Conservation (phyloP, 1,140 invertebrate species). For the Bombus superbus region DNA sequence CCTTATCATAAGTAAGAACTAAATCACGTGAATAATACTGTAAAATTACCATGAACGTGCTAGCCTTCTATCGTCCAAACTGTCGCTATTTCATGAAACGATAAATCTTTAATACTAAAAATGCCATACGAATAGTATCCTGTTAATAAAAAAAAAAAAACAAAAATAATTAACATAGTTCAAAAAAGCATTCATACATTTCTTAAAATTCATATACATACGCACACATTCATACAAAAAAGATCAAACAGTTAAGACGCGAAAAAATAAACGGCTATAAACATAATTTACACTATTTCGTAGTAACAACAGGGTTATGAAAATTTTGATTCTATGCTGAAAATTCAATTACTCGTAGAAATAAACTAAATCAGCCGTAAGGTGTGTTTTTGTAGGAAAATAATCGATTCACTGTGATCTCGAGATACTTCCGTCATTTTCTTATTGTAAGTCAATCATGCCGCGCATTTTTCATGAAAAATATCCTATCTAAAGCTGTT, state of each 20-base stretch:
- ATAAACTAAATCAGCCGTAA: background rate
- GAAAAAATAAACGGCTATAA: slow-evolving; percentile 9
- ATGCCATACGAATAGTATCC: background rate
- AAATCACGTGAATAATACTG: slow-evolving; percentile 39
- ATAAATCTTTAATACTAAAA: background rate
- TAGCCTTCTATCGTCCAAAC: background rate
- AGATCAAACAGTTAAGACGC: background rate
- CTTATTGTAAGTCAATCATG: background rate
- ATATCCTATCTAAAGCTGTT: slow-evolving; percentile 26
- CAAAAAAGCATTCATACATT: background rate
- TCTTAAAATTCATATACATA: background rate
- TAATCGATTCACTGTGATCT: slow-evolving; percentile 19
- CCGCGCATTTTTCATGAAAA: background rate
- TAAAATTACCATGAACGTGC: background rate
- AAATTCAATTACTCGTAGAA: background rate
- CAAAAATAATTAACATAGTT: background rate
- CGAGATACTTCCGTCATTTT: background rate
- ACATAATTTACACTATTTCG: background rate
- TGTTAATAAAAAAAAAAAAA: background rate
- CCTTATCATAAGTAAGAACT: background rate
- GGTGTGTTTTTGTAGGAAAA: background rate
- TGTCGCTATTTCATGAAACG: background rate
- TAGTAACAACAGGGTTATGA: background rate
- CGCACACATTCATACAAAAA: background rate
- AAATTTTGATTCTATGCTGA: background rate